Evolutionary conservation across 1,140 invertebrate species (phyloP).

Genomic region (Drosophila teissieri): DNA sequence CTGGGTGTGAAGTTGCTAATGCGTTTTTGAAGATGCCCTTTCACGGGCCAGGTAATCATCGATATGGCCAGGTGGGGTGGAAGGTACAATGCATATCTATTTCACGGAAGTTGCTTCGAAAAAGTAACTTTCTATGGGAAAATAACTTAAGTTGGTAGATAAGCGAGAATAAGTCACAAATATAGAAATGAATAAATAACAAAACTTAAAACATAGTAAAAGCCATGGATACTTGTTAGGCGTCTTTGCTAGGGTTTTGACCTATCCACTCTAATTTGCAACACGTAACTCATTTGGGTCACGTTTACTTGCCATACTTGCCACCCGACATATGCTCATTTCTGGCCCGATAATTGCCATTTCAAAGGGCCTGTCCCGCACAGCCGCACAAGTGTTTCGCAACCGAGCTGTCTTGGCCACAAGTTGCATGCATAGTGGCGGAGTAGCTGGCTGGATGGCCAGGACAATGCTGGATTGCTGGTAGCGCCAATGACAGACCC

Average conservation of each 20-base stretch:
- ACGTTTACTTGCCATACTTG: slow-evolving; percentile 30
- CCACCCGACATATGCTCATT: slow-evolving; percentile 43
- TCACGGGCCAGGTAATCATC: background rate
- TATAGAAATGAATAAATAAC: no score
- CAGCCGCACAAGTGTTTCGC: slow-evolving; percentile 37
- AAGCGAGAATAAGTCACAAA: no score
- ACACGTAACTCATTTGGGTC: slow-evolving; percentile 25
- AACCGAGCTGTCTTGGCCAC: slow-evolving; percentile 33
- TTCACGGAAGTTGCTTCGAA: background rate
- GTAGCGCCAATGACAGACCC: slow-evolving; percentile 18
- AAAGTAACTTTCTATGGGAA: no score
- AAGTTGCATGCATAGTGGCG: slow-evolving; percentile 4
- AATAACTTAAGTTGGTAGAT: no score
- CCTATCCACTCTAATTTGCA: background rate
- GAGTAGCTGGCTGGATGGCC: slow-evolving; percentile 18
- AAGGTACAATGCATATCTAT: background rate
- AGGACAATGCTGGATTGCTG: slow-evolving; percentile 21
- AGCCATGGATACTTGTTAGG: background rate
- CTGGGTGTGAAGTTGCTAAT: slow-evolving; percentile 70
- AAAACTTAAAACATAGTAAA: no score
- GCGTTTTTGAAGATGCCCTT: slow-evolving; percentile 52
- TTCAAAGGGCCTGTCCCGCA: slow-evolving; percentile 24
- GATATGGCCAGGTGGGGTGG: slow-evolving; percentile 17
- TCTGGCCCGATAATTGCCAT: slow-evolving; percentile 35
- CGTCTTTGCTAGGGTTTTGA: no score